phyloP scores from a whole-genome alignment of 2,797 vertebrate species.

The Fistularia tabacaria region DNA sequence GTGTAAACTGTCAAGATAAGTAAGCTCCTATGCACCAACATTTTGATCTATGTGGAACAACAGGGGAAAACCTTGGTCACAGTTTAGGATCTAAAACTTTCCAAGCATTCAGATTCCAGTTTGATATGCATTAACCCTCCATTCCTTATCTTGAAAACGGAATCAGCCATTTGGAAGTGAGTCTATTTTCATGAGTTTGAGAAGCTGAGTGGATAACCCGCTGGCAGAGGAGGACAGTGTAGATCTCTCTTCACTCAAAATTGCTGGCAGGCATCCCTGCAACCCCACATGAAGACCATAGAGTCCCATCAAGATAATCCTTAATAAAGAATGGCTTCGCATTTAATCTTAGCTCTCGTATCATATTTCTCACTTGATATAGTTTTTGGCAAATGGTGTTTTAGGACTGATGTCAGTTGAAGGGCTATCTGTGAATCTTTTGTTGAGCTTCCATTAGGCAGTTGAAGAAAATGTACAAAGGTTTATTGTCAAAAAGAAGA shows the following conservation, averaged over 20 bases:
- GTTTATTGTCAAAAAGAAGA: constrained; percentile 24
- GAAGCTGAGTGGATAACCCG: constrained; percentile 70
- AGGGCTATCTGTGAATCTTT: constrained; percentile 68
- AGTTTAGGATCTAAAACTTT: constrained; percentile 18
- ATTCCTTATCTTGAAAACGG: constrained; percentile 44
- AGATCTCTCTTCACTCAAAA: constrained; percentile 74
- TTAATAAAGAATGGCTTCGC: constrained; percentile 82
- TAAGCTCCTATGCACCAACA: constrained; percentile 40
- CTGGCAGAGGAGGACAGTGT: constrained; percentile 66
- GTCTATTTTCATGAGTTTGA: constrained; percentile 66
- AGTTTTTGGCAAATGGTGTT: constrained; percentile 75
- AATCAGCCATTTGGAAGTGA: constrained; percentile 50
- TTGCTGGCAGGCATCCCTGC: constrained; percentile 72
- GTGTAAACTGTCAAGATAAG: constrained; percentile 53
- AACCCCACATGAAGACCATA: constrained; percentile 69
- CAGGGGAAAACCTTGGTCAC: neutral
- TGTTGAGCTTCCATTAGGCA: constrained; percentile 67
- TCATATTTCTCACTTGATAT: constrained; percentile 79
- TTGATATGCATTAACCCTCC: constrained; percentile 33
- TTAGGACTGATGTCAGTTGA: constrained; percentile 72
- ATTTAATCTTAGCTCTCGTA: constrained; percentile 77
- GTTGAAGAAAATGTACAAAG: constrained; percentile 15
- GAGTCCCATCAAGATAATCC: constrained; percentile 80
- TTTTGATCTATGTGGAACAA: constrained; percentile 27
- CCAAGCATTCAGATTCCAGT: constrained; percentile 31